Conservation (phyloP, 2,797 vertebrate species). For the Sebastes jordani region DNA sequence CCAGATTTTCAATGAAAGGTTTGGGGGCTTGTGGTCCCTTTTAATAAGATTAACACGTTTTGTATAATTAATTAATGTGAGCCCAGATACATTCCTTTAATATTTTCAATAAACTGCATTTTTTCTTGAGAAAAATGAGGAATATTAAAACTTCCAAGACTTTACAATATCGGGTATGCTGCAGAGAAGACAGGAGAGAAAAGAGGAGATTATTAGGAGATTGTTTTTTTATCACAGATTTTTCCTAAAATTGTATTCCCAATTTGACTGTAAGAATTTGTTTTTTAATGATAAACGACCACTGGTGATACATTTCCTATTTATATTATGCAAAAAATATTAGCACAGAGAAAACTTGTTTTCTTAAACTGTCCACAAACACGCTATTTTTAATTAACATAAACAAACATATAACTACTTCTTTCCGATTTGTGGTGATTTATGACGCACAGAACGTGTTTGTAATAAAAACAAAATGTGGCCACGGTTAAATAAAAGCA, state of each 20-base stretch:
- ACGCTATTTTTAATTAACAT: neutral
- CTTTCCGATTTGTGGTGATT: neutral
- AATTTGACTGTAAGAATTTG: neutral
- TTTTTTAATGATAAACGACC: neutral
- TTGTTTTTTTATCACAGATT: neutral
- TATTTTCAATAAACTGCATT: neutral
- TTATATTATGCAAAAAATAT: neutral
- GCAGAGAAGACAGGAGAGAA: neutral
- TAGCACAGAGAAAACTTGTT: neutral
- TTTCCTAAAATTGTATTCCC: neutral
- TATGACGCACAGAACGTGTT: neutral
- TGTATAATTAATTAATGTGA: neutral
- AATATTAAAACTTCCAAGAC: neutral
- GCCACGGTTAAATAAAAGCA: neutral
- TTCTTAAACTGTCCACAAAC: neutral
- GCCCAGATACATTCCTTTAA: neutral
- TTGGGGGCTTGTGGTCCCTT: fast-evolving
- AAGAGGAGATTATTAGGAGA: neutral
- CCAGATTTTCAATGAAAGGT: neutral
- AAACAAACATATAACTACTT: neutral
- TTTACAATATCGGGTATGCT: neutral
- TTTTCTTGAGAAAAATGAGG: neutral
- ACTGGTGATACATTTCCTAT: neutral
- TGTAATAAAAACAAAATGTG: neutral
- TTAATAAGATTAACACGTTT: neutral